These are phyloP conservation scores for Halictus rubicundus DNA, from an alignment of 1,140 invertebrate genomes.

Conservation along the genomic window DNA sequence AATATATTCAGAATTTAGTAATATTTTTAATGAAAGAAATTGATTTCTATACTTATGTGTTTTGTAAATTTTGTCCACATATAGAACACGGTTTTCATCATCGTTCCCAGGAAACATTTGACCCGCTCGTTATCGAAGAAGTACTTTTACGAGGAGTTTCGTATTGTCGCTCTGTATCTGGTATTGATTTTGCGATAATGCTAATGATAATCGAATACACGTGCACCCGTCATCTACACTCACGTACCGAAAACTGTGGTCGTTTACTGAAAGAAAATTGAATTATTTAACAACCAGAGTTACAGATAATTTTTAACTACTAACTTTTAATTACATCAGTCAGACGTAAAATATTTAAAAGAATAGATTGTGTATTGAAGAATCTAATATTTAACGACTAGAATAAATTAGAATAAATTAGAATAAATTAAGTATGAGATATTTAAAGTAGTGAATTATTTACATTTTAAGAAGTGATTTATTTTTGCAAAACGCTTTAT, in stretches of 20 bases:
- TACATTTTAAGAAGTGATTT: no score
- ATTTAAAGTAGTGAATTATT: no score
- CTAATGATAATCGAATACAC: slow-evolving; percentile 13
- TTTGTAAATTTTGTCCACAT: not conserved
- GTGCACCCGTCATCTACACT: not conserved
- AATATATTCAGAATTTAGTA: no score
- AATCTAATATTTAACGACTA: no score
- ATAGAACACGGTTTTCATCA: not conserved
- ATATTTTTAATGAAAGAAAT: no score
- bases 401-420: no score
- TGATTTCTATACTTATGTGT: not conserved
- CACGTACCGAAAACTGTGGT: not conserved
- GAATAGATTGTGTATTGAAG: not conserved
- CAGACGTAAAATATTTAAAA: not conserved
- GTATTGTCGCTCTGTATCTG: not conserved
- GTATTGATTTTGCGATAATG: slow-evolving; percentile 2
- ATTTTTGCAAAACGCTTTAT: no score
- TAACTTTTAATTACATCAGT: not conserved
- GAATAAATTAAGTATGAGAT: no score
- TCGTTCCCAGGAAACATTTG: not conserved
- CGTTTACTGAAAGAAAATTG: no score
- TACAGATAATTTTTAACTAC: no score
- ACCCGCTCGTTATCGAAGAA: not conserved
- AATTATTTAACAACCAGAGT: no score
- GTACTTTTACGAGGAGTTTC: not conserved